phyloP scores from a whole-genome alignment of 2,113 vertebrate genomes.

The Tyrannus savana region DNA sequence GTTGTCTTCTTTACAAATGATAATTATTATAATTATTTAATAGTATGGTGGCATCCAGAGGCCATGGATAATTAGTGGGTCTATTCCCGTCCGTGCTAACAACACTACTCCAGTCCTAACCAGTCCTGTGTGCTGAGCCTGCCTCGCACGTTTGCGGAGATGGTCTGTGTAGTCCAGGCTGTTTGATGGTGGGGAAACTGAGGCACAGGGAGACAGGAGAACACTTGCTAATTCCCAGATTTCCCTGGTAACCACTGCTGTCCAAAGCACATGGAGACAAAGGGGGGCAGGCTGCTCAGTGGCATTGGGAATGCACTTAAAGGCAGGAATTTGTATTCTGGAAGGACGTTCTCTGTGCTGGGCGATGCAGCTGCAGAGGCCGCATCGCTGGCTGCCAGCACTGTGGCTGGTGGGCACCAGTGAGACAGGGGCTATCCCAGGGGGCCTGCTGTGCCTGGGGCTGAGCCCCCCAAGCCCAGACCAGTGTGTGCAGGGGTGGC shows the following conservation, averaged over 20 bases:
- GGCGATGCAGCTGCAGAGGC: constrained; percentile 12
- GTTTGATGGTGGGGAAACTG: not conserved
- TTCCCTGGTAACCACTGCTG: not conserved
- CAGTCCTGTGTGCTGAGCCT: not conserved
- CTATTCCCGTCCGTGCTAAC: not conserved
- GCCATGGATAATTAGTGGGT: constrained; percentile 18
- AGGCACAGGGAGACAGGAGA: not conserved
- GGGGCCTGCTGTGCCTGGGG: not conserved
- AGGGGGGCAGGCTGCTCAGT: not conserved
- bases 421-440: not conserved
- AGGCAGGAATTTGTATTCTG: constrained; percentile 54
- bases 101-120: not conserved
- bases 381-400: not conserved
- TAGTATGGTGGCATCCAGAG: constrained; percentile 2
- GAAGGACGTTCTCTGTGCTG: not conserved
- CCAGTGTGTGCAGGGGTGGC: fast-evolving
- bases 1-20: constrained; percentile 25
- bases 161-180: not conserved
- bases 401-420: not conserved
- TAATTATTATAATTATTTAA: constrained; percentile 28
- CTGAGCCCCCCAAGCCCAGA: fast-evolving
- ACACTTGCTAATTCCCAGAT: not conserved
- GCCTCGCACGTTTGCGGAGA: fast-evolving
- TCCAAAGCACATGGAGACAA: not conserved
- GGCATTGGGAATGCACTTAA: constrained; percentile 16